phyloP scores from a whole-genome alignment of 2,888 invertebrate genomes.

The Ophioninae sp. region DNA sequence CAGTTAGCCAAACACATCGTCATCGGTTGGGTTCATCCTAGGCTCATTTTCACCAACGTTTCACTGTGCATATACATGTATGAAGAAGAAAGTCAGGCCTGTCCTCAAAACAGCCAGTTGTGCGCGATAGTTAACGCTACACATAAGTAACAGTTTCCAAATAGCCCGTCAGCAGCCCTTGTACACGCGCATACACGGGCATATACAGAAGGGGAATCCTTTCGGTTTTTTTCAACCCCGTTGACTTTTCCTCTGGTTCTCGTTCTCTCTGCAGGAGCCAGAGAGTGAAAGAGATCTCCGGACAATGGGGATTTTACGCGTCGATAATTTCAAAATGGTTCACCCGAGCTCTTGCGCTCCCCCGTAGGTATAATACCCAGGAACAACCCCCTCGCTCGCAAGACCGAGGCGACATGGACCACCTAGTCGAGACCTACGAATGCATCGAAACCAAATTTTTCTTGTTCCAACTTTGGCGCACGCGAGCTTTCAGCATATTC shows the following conservation, averaged over 20 bases:
- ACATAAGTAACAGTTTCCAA: too few relatives aligned
- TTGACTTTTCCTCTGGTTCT: slow-evolving; percentile 39
- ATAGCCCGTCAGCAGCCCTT: too few relatives aligned
- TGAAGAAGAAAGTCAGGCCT: neutral
- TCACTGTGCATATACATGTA: neutral
- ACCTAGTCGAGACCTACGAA: neutral
- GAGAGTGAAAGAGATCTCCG: slow-evolving; percentile 61
- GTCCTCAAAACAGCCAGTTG: too few relatives aligned
- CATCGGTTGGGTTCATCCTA: slow-evolving; percentile 55
- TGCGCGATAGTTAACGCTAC: too few relatives aligned
- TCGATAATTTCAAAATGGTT: slow-evolving; percentile 74
- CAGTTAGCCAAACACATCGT: slow-evolving; percentile 69
- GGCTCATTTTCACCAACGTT: slow-evolving; percentile 11
- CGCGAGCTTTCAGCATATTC: neutral
- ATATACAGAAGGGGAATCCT: too few relatives aligned
- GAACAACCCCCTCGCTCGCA: slow-evolving; percentile 13
- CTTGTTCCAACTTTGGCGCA: neutral
- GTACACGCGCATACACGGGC: too few relatives aligned
- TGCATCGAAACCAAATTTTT: neutral
- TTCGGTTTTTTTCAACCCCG: slow-evolving; percentile 29
- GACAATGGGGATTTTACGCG: slow-evolving; percentile 77
- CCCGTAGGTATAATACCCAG: slow-evolving; percentile 15
- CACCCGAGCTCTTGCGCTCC: slow-evolving; percentile 66
- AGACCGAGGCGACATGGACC: neutral
- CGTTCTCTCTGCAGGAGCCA: slow-evolving; percentile 32